Evolutionary conservation across 2,797 vertebrate species (phyloP).

Genomic region (Hylomyscus alleni): DNA sequence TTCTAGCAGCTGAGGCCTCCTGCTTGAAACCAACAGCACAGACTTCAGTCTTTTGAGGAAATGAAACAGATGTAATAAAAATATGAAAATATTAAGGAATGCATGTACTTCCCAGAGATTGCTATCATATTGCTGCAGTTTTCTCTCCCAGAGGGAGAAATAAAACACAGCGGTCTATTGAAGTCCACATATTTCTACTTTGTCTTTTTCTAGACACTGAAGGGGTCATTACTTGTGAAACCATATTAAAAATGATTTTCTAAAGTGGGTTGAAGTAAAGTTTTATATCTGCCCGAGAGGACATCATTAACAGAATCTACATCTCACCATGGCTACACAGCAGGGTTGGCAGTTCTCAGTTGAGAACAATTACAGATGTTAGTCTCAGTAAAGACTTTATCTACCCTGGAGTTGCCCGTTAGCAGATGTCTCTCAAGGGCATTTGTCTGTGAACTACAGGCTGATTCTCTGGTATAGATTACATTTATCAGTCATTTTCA

Average conservation of each 20-base stretch:
- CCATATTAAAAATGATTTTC: conserved; percentile 52
- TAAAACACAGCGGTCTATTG: conserved; percentile 9
- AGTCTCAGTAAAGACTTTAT: not conserved
- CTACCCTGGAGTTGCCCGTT: not conserved
- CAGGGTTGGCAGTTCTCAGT: not conserved
- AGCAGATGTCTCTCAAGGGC: not conserved
- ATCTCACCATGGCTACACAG: not conserved
- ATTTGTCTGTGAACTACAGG: not conserved
- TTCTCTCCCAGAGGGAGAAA: conserved; percentile 4
- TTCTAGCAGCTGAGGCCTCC: not conserved
- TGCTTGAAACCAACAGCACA: not conserved
- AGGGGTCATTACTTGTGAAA: conserved; percentile 16
- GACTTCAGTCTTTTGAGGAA: conserved; percentile 16
- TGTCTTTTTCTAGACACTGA: conserved; percentile 28
- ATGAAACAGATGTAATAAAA: conserved; percentile 3
- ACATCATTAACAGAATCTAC: not conserved
- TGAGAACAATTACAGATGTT: not conserved
- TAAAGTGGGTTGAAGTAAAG: not conserved
- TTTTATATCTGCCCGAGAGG: conserved; percentile 27
- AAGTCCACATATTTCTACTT: conserved; percentile 24
- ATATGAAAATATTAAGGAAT: conserved; percentile 27
- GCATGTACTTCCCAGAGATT: not conserved
- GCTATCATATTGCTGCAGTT: not conserved
- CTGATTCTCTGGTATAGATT: not conserved
- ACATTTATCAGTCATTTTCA: conserved; percentile 38